Conservation (phyloP, 2,888 invertebrate species). For the Nebria salina region DNA sequence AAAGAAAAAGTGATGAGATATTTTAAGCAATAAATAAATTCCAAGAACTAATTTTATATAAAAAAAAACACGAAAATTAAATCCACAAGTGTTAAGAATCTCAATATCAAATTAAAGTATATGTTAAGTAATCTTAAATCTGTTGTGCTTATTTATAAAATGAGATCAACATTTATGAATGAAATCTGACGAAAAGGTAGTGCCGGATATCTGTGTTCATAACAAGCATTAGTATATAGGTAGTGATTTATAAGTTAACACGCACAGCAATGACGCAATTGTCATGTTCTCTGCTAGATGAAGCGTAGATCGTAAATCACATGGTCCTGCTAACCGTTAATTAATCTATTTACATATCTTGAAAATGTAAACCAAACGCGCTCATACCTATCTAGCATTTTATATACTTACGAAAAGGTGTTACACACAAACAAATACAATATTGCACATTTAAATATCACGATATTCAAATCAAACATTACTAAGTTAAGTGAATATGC, state of each 20-base stretch:
- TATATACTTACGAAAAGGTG: not conserved
- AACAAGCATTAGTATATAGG: not conserved
- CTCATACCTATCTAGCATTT: not conserved
- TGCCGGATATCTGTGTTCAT: not conserved
- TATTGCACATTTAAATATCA: not conserved
- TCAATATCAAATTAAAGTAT: not conserved
- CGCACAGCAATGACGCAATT: conserved; percentile 17
- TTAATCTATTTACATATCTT: conserved; percentile 39
- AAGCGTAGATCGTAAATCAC: conserved; percentile 28
- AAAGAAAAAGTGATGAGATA: no score
- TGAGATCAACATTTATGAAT: no score
- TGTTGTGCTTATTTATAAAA: no score
- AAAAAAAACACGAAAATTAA: no score
- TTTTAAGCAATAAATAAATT: no score
- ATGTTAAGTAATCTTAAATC: not conserved
- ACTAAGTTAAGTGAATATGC: not conserved
- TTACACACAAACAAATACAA: not conserved
- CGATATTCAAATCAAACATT: not conserved
- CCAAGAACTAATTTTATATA: no score
- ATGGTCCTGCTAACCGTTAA: conserved; percentile 21
- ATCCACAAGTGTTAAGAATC: no score
- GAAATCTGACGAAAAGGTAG: not conserved
- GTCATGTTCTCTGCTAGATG: conserved; percentile 31
- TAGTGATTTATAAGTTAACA: not conserved
- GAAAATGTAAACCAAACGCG: not conserved